Evolutionary conservation across 2,888 invertebrate species (phyloP).

Genomic region (Hartigia nigra): DNA sequence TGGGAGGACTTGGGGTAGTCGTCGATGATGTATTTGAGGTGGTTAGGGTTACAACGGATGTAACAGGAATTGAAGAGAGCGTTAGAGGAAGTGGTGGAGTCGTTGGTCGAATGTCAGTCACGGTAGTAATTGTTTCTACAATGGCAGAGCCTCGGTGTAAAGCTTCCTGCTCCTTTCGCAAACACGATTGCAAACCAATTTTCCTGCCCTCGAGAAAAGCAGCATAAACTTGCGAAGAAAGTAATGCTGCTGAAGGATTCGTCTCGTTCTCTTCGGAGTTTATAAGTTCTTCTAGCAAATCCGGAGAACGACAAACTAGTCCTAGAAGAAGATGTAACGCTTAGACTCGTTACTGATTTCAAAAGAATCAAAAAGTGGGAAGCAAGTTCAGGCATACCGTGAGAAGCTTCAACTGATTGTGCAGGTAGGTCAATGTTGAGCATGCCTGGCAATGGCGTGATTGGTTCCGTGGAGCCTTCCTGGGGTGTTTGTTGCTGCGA

Average conservation of each 20-base stretch:
- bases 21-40: conserved; percentile 39
- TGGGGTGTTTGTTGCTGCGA: conserved; percentile 34
- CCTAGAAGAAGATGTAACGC: background rate
- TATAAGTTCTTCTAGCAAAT: background rate
- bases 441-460: conserved; percentile 64
- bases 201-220: conserved; percentile 23
- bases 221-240: background rate
- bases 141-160: conserved; percentile 42
- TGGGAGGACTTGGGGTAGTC: conserved; percentile 44
- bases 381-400: conserved; percentile 41
- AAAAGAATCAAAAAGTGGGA: conserved; percentile 17
- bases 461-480: conserved; percentile 46
- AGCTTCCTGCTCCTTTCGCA: conserved; percentile 31
- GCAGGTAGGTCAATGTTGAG: conserved; percentile 67
- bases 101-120: conserved; percentile 39
- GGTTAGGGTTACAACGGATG: conserved; percentile 37
- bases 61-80: conserved; percentile 33
- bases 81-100: conserved; percentile 44
- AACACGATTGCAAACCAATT: conserved; percentile 33
- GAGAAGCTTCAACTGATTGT: conserved; percentile 43
- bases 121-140: conserved; percentile 46
- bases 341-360: conserved; percentile 8
- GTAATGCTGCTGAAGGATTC: background rate
- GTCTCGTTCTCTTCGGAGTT: background rate
- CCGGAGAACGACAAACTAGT: background rate